These are phyloP conservation scores for Syngnathus typhle DNA, from an alignment of 2,113 vertebrate species.

Conservation along the genomic window DNA sequence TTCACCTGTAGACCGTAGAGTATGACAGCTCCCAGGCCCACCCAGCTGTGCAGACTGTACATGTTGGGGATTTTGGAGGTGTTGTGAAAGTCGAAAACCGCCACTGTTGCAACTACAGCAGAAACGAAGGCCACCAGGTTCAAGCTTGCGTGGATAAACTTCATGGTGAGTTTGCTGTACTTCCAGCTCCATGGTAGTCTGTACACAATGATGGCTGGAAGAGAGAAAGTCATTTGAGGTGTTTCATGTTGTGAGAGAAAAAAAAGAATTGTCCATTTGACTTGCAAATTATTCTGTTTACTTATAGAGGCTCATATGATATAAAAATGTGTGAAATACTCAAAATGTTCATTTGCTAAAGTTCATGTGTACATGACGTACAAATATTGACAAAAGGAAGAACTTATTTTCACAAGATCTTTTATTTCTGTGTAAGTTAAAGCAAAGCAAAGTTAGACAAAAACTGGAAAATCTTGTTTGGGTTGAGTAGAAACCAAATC, in stretches of 20 bases:
- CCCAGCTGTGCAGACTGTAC: slow-evolving; percentile 98
- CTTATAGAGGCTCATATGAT: not conserved
- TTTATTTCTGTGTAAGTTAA: not conserved
- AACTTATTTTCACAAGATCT: not conserved
- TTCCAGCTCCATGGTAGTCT: slow-evolving; percentile 94
- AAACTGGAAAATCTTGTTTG: not conserved
- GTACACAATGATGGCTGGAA: slow-evolving; percentile 77
- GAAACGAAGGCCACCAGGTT: slow-evolving; percentile 77
- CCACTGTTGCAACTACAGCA: slow-evolving; percentile 77
- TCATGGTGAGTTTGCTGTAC: slow-evolving; percentile 89
- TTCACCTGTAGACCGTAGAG: slow-evolving; percentile 83
- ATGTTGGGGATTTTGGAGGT: slow-evolving; percentile 80
- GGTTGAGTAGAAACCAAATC: not conserved
- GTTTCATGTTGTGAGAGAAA: too few relatives aligned
- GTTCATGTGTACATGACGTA: not conserved
- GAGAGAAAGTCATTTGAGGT: not conserved
- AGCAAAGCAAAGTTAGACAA: not conserved
- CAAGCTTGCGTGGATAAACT: slow-evolving; percentile 87
- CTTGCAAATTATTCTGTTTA: too few relatives aligned
- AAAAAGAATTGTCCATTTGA: not conserved
- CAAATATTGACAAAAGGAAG: not conserved
- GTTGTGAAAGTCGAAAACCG: slow-evolving; percentile 89
- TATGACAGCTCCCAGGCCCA: slow-evolving; percentile 79
- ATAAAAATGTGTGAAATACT: not conserved
- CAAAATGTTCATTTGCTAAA: not conserved